These are phyloP conservation scores for Lophius piscatorius DNA, from an alignment of 2,113 vertebrate species.

Conservation along the genomic window DNA sequence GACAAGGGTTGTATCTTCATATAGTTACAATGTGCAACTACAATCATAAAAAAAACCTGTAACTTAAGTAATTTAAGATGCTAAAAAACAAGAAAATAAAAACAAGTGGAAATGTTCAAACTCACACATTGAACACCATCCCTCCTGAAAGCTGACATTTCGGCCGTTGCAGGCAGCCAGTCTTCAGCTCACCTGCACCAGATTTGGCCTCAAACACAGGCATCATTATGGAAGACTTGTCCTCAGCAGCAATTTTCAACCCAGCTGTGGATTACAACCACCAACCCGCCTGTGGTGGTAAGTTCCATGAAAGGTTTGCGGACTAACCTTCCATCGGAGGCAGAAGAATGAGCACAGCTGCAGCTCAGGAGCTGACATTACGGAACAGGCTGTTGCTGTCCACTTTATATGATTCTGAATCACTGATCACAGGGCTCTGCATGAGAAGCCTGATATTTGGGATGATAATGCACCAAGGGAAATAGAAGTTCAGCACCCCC, in stretches of 20 bases:
- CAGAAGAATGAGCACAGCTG: slow-evolving; percentile 23
- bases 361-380: slow-evolving; percentile 17
- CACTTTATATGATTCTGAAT: slow-evolving; percentile 61
- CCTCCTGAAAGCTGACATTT: neutral
- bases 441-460: slow-evolving; percentile 34
- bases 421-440: slow-evolving; percentile 45
- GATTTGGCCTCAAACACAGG: slow-evolving; percentile 9
- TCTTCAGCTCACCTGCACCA: slow-evolving; percentile 7
- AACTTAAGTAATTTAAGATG: too few species aligned
- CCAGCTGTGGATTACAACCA: slow-evolving; percentile 33
- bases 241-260: slow-evolving; percentile 9
- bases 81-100: too few species aligned
- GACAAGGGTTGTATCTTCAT: too few species aligned
- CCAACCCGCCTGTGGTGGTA: too few species aligned
- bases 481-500: slow-evolving; percentile 69
- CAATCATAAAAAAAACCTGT: too few species aligned
- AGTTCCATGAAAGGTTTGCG: slow-evolving; percentile 41
- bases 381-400: slow-evolving; percentile 53
- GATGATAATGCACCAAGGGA: slow-evolving; percentile 18
- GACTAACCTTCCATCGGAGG: slow-evolving; percentile 21
- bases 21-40: too few species aligned
- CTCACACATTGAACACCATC: neutral
- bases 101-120: too few species aligned
- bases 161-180: neutral
- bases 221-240: slow-evolving; percentile 26